Evolutionary conservation across 1,140 invertebrate species (phyloP), one percentile per base, ranked within the genome.

Genomic region (Lepidurus apus): DNA sequence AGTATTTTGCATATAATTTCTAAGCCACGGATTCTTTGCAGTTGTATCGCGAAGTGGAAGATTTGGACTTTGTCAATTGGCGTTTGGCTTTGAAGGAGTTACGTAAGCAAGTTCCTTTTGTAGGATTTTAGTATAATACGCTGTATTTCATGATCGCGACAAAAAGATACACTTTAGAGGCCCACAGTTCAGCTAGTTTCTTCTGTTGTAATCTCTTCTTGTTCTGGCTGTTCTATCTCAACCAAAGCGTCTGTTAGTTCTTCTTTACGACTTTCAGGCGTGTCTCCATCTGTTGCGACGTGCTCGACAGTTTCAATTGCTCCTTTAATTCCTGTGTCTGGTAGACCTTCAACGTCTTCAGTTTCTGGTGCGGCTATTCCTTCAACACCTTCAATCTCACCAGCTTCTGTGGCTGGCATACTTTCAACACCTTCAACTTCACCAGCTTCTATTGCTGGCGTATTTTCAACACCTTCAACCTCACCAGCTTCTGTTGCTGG

Each of bases 131-230:
- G 21, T 65, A 65, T 21, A 65, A 65, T 21, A 65, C 13, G 53
- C 53, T 65, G 53, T 65, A 65, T 65, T 65, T 65, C 17, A 65
- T 17, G 21, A 65, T 21, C 53, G 53, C 53, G 13, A 65, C 17
- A 65, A 65, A 65, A 65, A 9, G 53, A 65, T 7, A 65, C 53
- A 65, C 21, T n/a, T 65, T 21, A n/a, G 53, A 21, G 53, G n/a
- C 53, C 53, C 53, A 17, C 13, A 65, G 53, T 65, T 65, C 53
- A 65, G 53, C n/a, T 65, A 11, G 53, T 65, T 65, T 65, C 53
- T 65, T 65, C 53, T 65, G n/a, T 21, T 65, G 8, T 65, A 65
- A n/a, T 65, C 13, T 65, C 53, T 13, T 21, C 21, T 65, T 65
- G 9, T 17, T 21, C 53, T 21, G 53, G 17, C 53, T 65, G 53